phyloP scores from a whole-genome alignment of 1,140 invertebrate species.

The Condylostylus longicornis region DNA sequence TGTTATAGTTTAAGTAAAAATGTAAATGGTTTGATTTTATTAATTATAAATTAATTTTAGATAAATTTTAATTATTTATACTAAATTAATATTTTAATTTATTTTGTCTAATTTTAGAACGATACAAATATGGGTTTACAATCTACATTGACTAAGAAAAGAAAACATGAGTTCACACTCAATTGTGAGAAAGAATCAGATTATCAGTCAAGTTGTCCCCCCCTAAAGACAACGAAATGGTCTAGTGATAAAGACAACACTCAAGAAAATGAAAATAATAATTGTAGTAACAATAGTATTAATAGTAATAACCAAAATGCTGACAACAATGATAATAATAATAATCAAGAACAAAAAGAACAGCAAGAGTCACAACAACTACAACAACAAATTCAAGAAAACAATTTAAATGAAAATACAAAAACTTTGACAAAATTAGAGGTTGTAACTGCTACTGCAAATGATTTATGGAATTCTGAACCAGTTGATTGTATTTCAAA shows the following conservation, averaged over 20 bases:
- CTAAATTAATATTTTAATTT: conserved; percentile 9
- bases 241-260: conserved; percentile 28
- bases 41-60: too few species aligned
- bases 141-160: conserved; percentile 50
- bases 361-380: conserved; percentile 15
- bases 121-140: conserved; percentile 64
- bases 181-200: conserved; percentile 27
- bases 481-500: conserved; percentile 31
- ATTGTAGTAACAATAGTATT: conserved; percentile 12
- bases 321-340: conserved; percentile 14
- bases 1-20: too few species aligned
- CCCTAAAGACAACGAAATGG: conserved; percentile 37
- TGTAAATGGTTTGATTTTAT: too few species aligned
- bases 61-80: neutral
- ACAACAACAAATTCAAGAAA: conserved; percentile 4
- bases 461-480: conserved; percentile 27
- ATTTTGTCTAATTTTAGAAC: conserved; percentile 39
- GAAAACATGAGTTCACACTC: conserved; percentile 41
- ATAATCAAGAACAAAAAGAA: conserved; percentile 3
- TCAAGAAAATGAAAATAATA: conserved; percentile 23
- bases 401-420: neutral
- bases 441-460: conserved; percentile 24
- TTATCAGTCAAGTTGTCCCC: conserved; percentile 28
- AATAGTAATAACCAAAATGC: neutral
- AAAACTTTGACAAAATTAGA: conserved; percentile 34